These are phyloP conservation scores for Simalia tracyae DNA, from an alignment of 2,797 vertebrate genomes.

Conservation along the genomic window DNA sequence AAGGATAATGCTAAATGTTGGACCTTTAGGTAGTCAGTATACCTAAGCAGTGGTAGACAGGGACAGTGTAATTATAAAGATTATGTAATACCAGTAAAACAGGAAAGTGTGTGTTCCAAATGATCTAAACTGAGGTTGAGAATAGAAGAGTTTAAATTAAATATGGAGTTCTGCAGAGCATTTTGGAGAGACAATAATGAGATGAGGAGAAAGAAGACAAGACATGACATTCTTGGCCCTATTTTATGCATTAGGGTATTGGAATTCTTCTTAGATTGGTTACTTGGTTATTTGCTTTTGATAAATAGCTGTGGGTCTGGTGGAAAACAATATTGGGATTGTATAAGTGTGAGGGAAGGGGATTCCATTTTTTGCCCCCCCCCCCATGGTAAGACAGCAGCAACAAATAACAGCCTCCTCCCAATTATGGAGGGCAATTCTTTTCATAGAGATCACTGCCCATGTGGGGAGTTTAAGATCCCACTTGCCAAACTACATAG, in stretches of 20 bases:
- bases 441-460: background rate
- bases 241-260: background rate
- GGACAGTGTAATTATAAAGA: background rate
- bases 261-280: background rate
- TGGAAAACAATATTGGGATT: background rate
- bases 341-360: background rate
- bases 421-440: background rate
- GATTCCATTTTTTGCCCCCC: background rate
- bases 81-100: background rate
- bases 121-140: background rate
- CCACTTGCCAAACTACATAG: background rate
- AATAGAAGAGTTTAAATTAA: background rate
- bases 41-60: background rate
- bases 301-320: background rate
- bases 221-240: background rate
- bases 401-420: background rate
- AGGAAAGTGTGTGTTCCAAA: background rate
- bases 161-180: background rate
- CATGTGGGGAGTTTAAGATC: background rate
- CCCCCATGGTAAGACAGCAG: background rate
- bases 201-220: background rate
- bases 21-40: background rate
- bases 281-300: background rate
- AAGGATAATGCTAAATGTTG: background rate
- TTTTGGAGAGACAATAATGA: background rate